Conservation (phyloP, 2,797 vertebrate genomes). For the Typhlichthys eigenmanni region DNA sequence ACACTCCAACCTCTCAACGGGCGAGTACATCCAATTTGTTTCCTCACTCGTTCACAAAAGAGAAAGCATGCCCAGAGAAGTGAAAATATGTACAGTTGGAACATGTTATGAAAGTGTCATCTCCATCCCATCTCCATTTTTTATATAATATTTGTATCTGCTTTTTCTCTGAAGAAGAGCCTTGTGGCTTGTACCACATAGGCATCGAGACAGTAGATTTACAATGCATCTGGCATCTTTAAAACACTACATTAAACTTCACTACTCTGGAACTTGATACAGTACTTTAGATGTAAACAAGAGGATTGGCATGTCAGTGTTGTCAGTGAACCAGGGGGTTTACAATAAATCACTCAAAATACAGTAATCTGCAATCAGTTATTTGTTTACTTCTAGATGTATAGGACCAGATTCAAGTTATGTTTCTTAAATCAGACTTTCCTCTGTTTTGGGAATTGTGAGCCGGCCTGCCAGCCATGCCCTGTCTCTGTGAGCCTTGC, state of each 20-base stretch:
- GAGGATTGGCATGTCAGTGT: not conserved
- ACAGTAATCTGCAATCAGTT: not conserved
- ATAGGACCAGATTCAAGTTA: not conserved
- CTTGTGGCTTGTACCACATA: not conserved
- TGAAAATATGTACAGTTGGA: conserved; percentile 27
- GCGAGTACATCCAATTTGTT: conserved; percentile 9
- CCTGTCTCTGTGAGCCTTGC: not conserved
- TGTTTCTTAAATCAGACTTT: too few species aligned
- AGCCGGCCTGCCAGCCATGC: conserved; percentile 20
- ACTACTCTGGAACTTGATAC: not conserved
- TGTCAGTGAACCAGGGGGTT: not conserved
- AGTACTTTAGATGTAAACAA: not conserved
- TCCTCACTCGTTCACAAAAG: conserved; percentile 24
- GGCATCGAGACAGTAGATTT: not conserved
- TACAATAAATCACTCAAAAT: conserved; percentile 1
- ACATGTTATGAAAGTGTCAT: conserved; percentile 25
- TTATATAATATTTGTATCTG: conserved; percentile 1
- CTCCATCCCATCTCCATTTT: conserved; percentile 1
- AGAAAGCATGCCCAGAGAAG: conserved; percentile 17
- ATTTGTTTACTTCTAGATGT: conserved; percentile 3
- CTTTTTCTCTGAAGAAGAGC: not conserved
- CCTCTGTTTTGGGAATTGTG: too few species aligned
- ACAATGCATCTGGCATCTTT: conserved; percentile 1
- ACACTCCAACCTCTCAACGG: not conserved
- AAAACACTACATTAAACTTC: not conserved